Evolutionary conservation across 1,140 invertebrate species (phyloP), one percentile per base, ranked within the genome.

Genomic region (Chionoecetes opilio): DNA sequence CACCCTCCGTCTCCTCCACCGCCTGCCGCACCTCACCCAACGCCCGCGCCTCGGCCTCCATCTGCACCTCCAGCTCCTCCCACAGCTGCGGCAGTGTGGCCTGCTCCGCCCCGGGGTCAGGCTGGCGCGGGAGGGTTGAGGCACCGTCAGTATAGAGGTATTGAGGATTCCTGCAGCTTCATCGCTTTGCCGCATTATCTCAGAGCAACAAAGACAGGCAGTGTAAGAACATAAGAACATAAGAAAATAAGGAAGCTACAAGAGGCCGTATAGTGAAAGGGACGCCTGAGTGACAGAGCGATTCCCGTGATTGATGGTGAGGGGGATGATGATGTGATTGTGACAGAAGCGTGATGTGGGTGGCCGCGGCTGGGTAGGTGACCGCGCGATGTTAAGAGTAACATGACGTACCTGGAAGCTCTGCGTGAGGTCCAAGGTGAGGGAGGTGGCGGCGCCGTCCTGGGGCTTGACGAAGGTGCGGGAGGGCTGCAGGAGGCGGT

Each of bases 401-500:
- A 26, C 21, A 5, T 21, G 0, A 32, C 41, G 29, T 17, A 95
- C 94, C 82, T 95, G 94, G 85, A 95, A 95, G 17, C 89, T 84
- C 9, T 95, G 94, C 14, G 90, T 95, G 90, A 92, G 91, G 0
- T 95, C 94, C 26, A 46, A 31, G 5, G 94, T 92, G 82, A 95
- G 91, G 29, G 90, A 82, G 0, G 89, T 82, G 31, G 89, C 6
- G 34, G 38, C 26, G 32, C 90, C 91, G 9, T 92, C 82, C 0
- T 35, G 41, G 6, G 94, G 94, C 84, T 95, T 95, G 84, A 95
- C 5, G 84, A 95, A 95, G 90, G 94, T 86, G 31, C 94, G 37
- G 32, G 94, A 92, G 8, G 94, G 90, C 41, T 95, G 94, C 41
- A 95, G 90, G 26, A 95, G 91, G n/a, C 94, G 94, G 35, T 95